Evolutionary conservation across 2,797 vertebrate genomes (phyloP).

Genomic region (Pitangus sulphuratus): DNA sequence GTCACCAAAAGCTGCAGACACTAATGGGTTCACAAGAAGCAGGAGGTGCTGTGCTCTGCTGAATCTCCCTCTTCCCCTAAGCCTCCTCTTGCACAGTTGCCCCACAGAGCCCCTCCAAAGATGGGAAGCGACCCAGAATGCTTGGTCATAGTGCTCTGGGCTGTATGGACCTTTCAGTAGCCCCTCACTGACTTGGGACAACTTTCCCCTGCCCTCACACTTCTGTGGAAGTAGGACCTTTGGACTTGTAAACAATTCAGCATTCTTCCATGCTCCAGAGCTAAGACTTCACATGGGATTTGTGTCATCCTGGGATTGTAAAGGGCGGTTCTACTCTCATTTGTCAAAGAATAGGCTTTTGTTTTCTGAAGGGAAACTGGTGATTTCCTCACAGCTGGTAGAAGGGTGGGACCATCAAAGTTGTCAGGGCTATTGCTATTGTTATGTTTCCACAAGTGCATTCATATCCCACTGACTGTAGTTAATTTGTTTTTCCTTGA

Average conservation of each 20-base stretch:
- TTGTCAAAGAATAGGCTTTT: neutral
- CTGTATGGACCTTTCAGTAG: neutral
- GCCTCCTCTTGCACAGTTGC: neutral
- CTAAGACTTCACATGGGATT: neutral
- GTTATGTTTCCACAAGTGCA: neutral
- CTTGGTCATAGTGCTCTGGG: neutral
- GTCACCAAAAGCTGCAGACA: neutral
- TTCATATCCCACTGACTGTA: neutral
- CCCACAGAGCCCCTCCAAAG: neutral
- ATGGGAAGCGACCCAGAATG: neutral
- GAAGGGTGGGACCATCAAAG: neutral
- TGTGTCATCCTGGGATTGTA: neutral
- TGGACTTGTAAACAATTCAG: neutral
- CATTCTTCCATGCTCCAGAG: neutral
- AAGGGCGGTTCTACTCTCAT: neutral
- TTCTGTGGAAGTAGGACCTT: neutral
- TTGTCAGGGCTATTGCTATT: neutral
- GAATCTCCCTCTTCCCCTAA: neutral
- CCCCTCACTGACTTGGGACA: neutral
- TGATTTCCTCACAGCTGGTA: neutral
- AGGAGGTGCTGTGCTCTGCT: neutral
- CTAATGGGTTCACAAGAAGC: neutral
- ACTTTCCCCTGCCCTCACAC: neutral
- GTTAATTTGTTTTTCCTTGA: slow-evolving; percentile 11
- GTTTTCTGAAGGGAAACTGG: neutral